Conservation (phyloP, 2,113 vertebrate species). For the Ornithorhynchus anatinus region DNA sequence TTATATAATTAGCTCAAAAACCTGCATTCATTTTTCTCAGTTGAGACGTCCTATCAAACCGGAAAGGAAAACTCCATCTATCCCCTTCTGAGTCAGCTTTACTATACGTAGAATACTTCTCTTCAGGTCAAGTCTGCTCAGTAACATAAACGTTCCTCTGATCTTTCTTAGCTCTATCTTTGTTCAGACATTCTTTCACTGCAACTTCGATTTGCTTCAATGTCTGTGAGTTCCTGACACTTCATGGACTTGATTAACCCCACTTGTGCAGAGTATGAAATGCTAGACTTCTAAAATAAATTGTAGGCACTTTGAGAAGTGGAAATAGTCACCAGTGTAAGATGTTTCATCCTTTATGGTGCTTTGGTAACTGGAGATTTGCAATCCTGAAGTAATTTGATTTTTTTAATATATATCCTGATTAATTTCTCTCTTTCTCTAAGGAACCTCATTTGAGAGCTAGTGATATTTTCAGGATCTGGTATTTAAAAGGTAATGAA, state of each 20-base stretch:
- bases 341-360: background rate
- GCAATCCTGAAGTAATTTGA: background rate
- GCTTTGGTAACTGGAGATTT: background rate
- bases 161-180: background rate
- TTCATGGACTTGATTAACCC: background rate
- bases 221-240: background rate
- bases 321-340: background rate
- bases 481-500: fast-evolving
- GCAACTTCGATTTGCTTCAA: background rate
- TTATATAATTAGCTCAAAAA: conserved; percentile 4
- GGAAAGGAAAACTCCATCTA: background rate
- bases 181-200: fast-evolving
- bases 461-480: background rate
- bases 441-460: background rate
- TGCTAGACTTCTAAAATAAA: background rate
- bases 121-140: background rate
- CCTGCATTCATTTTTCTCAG: conserved; percentile 2
- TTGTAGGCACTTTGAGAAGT: background rate
- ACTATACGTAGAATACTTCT: background rate
- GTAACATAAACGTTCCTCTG: background rate
- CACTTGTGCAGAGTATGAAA: background rate
- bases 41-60: background rate
- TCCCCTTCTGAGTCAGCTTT: background rate
- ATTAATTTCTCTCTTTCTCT: background rate
- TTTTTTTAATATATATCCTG: background rate